These are phyloP conservation scores for Tokudaia tokunoshimensis DNA, from an alignment of 2,797 vertebrate genomes.

Conservation along the genomic window DNA sequence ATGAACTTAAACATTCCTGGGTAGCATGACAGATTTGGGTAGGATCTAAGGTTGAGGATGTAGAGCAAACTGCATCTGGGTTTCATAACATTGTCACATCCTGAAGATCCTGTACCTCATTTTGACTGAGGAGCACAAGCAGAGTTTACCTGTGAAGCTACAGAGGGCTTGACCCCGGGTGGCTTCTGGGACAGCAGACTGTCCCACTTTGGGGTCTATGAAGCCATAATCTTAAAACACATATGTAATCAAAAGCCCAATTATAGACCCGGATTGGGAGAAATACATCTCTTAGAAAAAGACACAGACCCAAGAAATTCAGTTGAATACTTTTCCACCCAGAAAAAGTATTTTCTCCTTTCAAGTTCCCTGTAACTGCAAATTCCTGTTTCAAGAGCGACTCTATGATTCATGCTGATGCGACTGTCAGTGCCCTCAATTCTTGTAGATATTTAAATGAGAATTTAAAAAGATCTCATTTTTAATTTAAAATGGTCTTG, in stretches of 20 bases:
- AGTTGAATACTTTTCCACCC: constrained; percentile 13
- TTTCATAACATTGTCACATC: not conserved
- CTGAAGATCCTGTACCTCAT: not conserved
- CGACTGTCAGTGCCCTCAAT: constrained; percentile 69
- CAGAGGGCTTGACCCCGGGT: not conserved
- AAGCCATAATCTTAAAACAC: constrained; percentile 20
- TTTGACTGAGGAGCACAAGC: not conserved
- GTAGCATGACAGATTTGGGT: not conserved
- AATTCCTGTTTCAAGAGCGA: constrained; percentile 56
- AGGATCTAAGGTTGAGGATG: not conserved
- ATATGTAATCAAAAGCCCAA: not conserved
- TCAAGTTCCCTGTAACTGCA: constrained; percentile 53
- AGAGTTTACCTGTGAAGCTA: not conserved
- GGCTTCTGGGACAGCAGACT: too few species aligned
- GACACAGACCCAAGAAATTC: not conserved
- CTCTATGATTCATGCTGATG: constrained; percentile 58
- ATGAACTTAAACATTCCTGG: not conserved
- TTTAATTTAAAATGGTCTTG: constrained; percentile 75
- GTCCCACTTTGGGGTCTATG: not conserved
- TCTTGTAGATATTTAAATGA: constrained; percentile 72
- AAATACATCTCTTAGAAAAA: constrained; percentile 28
- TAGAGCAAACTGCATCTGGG: not conserved
- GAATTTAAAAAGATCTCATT: constrained; percentile 72
- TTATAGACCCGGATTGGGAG: not conserved
- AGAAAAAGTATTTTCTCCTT: constrained; percentile 65